Base-by-base conservation (phyloP, 2,113 vertebrate genomes). In the Osmerus eperlanus region DNA sequence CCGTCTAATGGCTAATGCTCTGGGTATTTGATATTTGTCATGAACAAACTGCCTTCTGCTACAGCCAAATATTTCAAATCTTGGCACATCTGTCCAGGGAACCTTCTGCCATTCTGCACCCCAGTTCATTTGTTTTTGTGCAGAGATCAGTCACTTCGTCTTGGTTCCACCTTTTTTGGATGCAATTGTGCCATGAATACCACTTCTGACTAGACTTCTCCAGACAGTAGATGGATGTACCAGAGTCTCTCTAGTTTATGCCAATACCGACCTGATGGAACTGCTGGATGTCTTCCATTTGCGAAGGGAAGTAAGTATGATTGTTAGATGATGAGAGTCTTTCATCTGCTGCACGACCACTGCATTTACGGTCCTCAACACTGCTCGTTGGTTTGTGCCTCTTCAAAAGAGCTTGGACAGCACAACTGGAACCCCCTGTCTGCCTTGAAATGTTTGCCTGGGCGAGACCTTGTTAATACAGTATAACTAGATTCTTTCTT, bases 11-110 rank as follows among this genome's bases (percentile, higher is more conserved):
- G 41, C 41, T 47, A 47, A 47, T 47, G 36, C 8, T 41, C 36
- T 8, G 41, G 41, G 41, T 47, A 12, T 47, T 47, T 47, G 41
- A 47, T 36, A 25, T 41, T 28, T 56, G 54, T 65, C 18, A 59
- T 13, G 55, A 56, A 56, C 55, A 56, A 56, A 56, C 55, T 56
- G 55, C 55, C 55, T 56, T 56, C 55, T n/a, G 55, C 16, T 56
- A 56, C 15, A 56, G 55, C 55, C 55, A 56, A 18, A 56, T 56
- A 56, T n/a, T 16, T 56, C 4, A 1, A 18, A 18, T 56, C 55
- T 56, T 56, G 15, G 8, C 55, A 18, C 15, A 56, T 56, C 55
- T 18, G 55, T 56, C 55, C 55, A n/a, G 55, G 6, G 55, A 19
- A 4, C n/a, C 3, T n/a, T 0, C 16, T n/a, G 15, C 3, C n/a